Conservation (phyloP, 1,140 invertebrate species). For the Bombus terrestris region DNA sequence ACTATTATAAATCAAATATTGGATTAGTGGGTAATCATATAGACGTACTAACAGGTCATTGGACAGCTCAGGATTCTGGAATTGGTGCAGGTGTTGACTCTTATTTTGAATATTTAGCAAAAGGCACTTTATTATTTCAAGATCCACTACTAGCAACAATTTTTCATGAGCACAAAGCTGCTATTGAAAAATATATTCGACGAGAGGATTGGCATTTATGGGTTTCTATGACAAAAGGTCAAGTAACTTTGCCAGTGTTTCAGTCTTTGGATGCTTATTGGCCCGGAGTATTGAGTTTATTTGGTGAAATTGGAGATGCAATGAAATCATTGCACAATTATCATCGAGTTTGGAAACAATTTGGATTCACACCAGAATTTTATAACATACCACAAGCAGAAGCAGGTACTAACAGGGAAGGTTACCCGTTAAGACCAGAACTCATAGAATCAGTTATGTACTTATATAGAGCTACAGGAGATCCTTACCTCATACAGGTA, state of each 20-base stretch:
- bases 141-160: conserved; percentile 95
- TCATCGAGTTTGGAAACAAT: conserved; percentile 97
- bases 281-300: conserved; percentile 95
- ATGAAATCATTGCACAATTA: conserved; percentile 98
- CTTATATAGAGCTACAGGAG: conserved; percentile 95
- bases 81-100: conserved; percentile 98
- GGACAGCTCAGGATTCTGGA: conserved; percentile 98
- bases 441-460: conserved; percentile 99
- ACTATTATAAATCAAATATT: conserved; percentile 92
- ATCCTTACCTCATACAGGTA: conserved; percentile 95
- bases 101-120: conserved; percentile 99
- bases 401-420: conserved; percentile 92
- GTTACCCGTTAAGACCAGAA: conserved; percentile 98
- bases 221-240: conserved; percentile 97
- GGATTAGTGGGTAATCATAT: conserved; percentile 98
- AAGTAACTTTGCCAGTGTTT: conserved; percentile 97
- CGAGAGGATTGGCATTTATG: conserved; percentile 98
- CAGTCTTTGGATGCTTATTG: conserved; percentile 99
- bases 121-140: conserved; percentile 92
- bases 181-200: conserved; percentile 95
- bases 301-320: conserved; percentile 94
- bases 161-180: conserved; percentile 91
- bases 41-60: conserved; percentile 96
- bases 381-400: conserved; percentile 96
- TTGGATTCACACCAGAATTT: conserved; percentile 98